phyloP scores from a whole-genome alignment of 2,797 vertebrate genomes.

The Eulemur coronatus region DNA sequence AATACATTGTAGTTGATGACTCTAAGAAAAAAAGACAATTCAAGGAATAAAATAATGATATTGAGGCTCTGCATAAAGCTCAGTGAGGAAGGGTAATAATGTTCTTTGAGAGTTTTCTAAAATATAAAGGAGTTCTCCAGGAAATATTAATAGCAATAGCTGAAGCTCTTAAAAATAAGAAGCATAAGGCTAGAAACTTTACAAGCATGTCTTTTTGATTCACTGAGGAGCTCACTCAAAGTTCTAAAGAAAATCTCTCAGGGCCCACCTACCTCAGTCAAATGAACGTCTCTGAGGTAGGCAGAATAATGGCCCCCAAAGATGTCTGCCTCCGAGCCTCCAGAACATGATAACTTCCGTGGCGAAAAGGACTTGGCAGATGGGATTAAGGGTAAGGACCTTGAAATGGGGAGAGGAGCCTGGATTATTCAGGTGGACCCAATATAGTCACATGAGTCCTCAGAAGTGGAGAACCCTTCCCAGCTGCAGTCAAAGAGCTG shows the following conservation, averaged over 20 bases:
- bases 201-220: neutral
- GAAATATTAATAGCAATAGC: neutral
- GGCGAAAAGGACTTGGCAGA: neutral
- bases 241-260: constrained; percentile 17
- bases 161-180: neutral
- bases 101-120: neutral
- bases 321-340: neutral
- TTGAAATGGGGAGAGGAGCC: neutral
- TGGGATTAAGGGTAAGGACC: neutral
- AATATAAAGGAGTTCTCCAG: neutral
- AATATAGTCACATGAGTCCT: neutral
- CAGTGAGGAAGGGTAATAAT: neutral
- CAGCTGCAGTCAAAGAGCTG: neutral
- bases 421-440: neutral
- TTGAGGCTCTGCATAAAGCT: neutral
- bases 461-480: neutral
- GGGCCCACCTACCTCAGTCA: neutral
- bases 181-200: neutral
- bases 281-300: neutral
- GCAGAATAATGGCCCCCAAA: neutral
- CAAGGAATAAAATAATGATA: neutral
- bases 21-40: neutral
- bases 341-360: neutral
- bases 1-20: neutral
- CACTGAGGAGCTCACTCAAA: neutral